Base-by-base conservation (phyloP, 2,888 invertebrate species). In the Auanema sp. region DNA sequence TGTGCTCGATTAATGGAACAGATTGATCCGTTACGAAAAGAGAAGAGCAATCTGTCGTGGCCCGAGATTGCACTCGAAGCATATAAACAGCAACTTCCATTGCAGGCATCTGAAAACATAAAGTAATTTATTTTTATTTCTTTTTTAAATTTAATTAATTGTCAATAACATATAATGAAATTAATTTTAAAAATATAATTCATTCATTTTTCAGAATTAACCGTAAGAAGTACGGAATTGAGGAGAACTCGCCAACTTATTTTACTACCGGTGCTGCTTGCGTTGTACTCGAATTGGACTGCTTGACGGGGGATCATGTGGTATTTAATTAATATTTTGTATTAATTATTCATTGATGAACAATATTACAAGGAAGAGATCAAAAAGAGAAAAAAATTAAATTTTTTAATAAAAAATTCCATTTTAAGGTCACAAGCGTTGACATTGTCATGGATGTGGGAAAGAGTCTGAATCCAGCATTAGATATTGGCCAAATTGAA, bases 381-480 rank as follows among this genome's bases (percentile, higher is more conserved):
- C 33, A 33, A 5, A 5, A 33, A 8, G 8, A 33, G 3, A 8
- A 33, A 8, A 8, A 33, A 33, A 33, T 33, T 33, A 5, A 33
- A 33, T 5, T 5, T 33, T 63, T 53, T 18, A 24, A 59, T 40
- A 23, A n/a, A 16, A 56, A 18, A 43, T 56, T 56, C 18, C 16
- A 53, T 5, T 21, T 33, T 3, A 33, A 33, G 33, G 33, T 14
- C 1, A 16, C 16, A 23, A 52, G n/a, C 79, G 91, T 91, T 0
- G 93, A 95, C 80, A 93, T 96, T 75, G 93, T 96, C 0, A 94
- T 96, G 94, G 95, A 96, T 86, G 88, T 95, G 75, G 95, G 95
- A 0, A 90, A 91, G 75, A 94, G 93, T 85, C 86, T 96, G 60
- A 96, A 96, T 86, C 95, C 95, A 3, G 94, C 94, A 0, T 92